These are phyloP conservation scores for Pseudotriccus pelzelni DNA, from an alignment of 2,797 vertebrate genomes.

Conservation along the genomic window DNA sequence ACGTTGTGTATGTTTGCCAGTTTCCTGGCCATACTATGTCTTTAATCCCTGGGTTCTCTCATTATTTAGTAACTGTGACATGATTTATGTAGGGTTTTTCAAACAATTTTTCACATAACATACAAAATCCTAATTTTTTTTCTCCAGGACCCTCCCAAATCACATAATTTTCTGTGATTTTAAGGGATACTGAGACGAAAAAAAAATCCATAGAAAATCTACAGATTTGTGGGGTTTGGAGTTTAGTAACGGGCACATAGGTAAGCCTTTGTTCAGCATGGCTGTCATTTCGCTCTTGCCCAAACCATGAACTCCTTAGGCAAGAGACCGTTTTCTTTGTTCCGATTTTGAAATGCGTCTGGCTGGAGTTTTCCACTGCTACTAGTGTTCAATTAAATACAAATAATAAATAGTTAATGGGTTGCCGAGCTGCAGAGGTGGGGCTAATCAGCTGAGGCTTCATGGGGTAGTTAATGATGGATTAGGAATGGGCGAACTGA, in stretches of 20 bases:
- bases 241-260: not conserved
- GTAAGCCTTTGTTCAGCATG: constrained; percentile 20
- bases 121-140: not conserved
- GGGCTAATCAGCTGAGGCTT: constrained; percentile 51
- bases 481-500: constrained; percentile 50
- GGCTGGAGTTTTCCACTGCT: not conserved
- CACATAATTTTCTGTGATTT: not conserved
- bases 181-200: not conserved
- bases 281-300: constrained; percentile 9
- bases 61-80: not conserved
- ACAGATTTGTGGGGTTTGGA: not conserved
- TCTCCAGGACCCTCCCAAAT: not conserved
- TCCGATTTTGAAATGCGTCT: constrained; percentile 10
- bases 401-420: constrained; percentile 64
- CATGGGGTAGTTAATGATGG: constrained; percentile 42
- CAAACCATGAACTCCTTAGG: constrained; percentile 1
- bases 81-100: not conserved
- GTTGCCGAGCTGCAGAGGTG: constrained; percentile 34
- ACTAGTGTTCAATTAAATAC: constrained; percentile 27
- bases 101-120: not conserved
- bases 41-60: not conserved
- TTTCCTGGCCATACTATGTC: not conserved
- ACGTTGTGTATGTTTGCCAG: not conserved
- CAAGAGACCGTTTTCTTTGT: constrained; percentile 36
- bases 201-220: not conserved